These are phyloP conservation scores for Drosophila ustulata DNA, from an alignment of 2,888 invertebrate species.

Conservation along the genomic window DNA sequence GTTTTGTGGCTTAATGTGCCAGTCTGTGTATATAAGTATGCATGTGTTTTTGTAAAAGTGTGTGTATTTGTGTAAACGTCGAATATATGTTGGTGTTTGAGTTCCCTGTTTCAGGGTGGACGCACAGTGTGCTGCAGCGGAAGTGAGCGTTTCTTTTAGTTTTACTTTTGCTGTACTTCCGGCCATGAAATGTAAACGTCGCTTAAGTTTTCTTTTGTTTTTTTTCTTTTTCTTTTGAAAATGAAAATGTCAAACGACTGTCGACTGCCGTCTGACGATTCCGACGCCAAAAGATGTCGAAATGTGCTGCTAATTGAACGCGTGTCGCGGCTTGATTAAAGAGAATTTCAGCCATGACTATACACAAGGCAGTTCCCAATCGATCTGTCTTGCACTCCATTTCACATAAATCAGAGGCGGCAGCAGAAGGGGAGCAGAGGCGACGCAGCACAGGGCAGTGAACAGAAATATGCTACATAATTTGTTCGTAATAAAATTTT, in stretches of 20 bases:
- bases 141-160: constrained; percentile 67
- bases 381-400: constrained; percentile 42
- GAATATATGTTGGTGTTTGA: constrained; percentile 28
- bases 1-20: constrained; percentile 66
- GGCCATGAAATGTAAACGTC: constrained; percentile 72
- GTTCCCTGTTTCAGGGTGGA: constrained; percentile 40
- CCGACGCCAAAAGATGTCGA: constrained; percentile 28
- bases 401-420: constrained; percentile 58
- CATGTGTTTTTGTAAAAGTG: constrained; percentile 14
- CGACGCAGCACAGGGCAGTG: constrained; percentile 15
- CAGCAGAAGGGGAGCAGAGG: neutral
- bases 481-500: constrained; percentile 71
- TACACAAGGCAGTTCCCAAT: constrained; percentile 29
- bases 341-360: constrained; percentile 6
- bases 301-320: constrained; percentile 62
- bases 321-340: constrained; percentile 49
- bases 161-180: constrained; percentile 64
- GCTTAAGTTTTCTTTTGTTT: constrained; percentile 42
- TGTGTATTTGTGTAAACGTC: constrained; percentile 25
- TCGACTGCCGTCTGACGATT: constrained; percentile 18
- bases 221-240: constrained; percentile 26
- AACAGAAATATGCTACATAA: constrained; percentile 74
- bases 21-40: constrained; percentile 5
- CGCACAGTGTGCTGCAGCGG: constrained; percentile 51
- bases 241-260: constrained; percentile 59